These are phyloP conservation scores for Virgularia gustaviana DNA, from an alignment of 92 coral and sea anemone species.

Conservation along the genomic window DNA sequence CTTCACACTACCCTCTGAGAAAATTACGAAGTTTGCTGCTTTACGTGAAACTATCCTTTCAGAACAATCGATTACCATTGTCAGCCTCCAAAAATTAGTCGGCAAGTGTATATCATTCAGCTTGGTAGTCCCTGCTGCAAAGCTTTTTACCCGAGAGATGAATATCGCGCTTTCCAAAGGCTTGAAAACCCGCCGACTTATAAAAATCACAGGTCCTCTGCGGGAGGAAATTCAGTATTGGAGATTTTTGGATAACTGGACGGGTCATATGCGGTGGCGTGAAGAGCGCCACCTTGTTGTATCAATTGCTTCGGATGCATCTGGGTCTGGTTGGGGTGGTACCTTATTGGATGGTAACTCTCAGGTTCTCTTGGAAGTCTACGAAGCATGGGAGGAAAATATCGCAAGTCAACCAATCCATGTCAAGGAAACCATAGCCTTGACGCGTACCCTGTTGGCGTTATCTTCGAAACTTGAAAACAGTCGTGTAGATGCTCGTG, in stretches of 20 bases:
- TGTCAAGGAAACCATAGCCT: too few relatives aligned
- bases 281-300: slow-evolving; percentile 31
- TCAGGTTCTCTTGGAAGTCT: not conserved
- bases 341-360: not conserved
- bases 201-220: slow-evolving; percentile 9
- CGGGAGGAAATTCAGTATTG: slow-evolving; percentile 51
- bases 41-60: too few relatives aligned
- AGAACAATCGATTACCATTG: too few relatives aligned
- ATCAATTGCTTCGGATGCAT: slow-evolving; percentile 34
- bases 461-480: slow-evolving; percentile 4
- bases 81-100: slow-evolving; percentile 44
- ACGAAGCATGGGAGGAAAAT: slow-evolving; percentile 26
- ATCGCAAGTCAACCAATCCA: slow-evolving; percentile 6
- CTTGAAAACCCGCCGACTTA: slow-evolving; percentile 4
- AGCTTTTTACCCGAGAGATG: slow-evolving; percentile 39
- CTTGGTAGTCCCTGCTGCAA: slow-evolving; percentile 48
- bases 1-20: too few relatives aligned
- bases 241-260: slow-evolving; percentile 51
- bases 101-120: slow-evolving; percentile 44
- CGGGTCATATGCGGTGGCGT: too few relatives aligned
- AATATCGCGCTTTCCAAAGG: slow-evolving; percentile 40
- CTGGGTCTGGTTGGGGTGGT: slow-evolving; percentile 37
- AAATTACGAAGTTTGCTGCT: too few relatives aligned
- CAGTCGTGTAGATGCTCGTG: slow-evolving; percentile 15
- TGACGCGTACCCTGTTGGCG: slow-evolving; percentile 38